Base-by-base conservation (phyloP, 2,113 vertebrate species). In the Brienomyrus brachyistius region DNA sequence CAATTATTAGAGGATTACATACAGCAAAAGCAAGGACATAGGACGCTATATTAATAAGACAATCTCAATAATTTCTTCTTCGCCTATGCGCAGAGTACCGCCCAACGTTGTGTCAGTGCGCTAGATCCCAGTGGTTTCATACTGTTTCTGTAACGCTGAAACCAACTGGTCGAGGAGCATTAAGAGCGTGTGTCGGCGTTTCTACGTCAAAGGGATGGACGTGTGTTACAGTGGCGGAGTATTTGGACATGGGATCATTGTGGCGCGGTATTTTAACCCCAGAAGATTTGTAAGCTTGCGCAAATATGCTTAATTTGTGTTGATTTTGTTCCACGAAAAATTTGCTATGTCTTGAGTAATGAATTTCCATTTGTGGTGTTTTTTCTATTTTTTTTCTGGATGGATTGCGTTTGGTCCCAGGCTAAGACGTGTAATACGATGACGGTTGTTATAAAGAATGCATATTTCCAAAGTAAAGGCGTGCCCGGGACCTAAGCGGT, bases 381-480 rank as follows among this genome's bases (percentile, higher is more conserved):
- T 86, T n/a, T 86, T 86, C 13, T 40, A 31, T 74, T 74, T 77
- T 80, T 77, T 88, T 62, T 27, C 87, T 88, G 54, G 52, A 88
- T 62, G 87, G 56, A 62, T 40, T 88, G 87, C 27, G 43, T 88
- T 35, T 62, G 40, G 35, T 89, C n/a, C 17, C 15, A 80, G 19
- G 7, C 47, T 52, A 27, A 89, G 47, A 31, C 62, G 35, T 88
- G 43, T 77, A 35, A 88, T 70, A 27, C 88, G n/a, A 89, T 82
- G 74, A 52, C 74, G 70, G 35, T 40, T 47, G 77, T 8, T 21
- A 17, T 13, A 43, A 54, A 84, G 77, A 89, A 89, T 85, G 23
- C 52, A 31, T 23, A 89, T 89, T 56, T 89, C 52, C 80, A 84
- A 59, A 80, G 31, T 45, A 13, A 15, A 85, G 77, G 80, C 88